Base-by-base conservation (phyloP, 2,888 invertebrate genomes). In the Unio pictorum region DNA sequence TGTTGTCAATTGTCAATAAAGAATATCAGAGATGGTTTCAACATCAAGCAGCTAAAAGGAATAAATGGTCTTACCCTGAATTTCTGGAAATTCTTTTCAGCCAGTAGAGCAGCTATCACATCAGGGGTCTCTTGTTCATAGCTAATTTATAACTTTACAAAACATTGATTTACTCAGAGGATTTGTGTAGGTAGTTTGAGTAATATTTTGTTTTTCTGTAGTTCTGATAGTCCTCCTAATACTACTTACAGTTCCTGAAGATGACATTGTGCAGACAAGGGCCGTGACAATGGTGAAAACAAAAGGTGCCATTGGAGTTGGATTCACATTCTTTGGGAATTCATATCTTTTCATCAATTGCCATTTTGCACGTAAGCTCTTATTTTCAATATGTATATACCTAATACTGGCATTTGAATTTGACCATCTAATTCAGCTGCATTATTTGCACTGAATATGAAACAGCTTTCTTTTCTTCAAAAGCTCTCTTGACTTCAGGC, bases 341-440 rank as follows among this genome's bases (percentile, higher is more conserved):
- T 95, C 96, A 18, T 95, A 98, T 90, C 92, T 99, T 7, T 98
- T 99, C 87, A 95, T 99, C 6, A 97, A 97, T 61, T 96, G 96
- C 28, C 99, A 99, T 92, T 92, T 99, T 78, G 83, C 87, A 55
- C 81, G 87, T 87, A 78, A 86, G 84, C 45, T 45, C 11, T 45
- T 45, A 45, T 45, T 45, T 61, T 60, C 6, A 45, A 15, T 45
- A 4, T 45, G 1, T 11, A 45, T 45, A 15, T 45, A 45, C 45
- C 11, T 45, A 2, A 3, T 11, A 2, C 0, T 45, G 1, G 15
- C 11, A 11, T 45, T 45, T 11, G 15, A 45, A 11, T 45, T 11
- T 45, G 15, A 45, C 3, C 45, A 45, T 45, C 11, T 2, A 11
- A 11, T 45, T 45, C 15, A 11, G 15, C 45, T 45, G 45, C 45